Evolutionary conservation across 2,797 vertebrate genomes (phyloP).

Genomic region (Xiphorhynchus erythropygius): DNA sequence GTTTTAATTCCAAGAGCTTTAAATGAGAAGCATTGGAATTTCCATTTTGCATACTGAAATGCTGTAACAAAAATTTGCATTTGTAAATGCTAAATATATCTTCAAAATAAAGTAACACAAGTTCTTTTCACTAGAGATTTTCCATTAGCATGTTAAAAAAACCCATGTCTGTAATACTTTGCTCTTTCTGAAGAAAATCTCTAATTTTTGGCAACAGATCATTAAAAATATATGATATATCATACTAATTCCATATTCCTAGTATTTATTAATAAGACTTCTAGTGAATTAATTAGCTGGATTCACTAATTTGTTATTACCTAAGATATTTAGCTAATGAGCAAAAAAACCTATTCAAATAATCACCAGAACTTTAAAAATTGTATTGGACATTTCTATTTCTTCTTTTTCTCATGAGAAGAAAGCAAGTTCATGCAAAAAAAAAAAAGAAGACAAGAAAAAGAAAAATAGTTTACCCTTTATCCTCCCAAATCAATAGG

Average conservation of each 20-base stretch:
- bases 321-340: background rate
- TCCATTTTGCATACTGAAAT: background rate
- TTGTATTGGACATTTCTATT: background rate
- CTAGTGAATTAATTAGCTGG: background rate
- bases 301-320: background rate
- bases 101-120: background rate
- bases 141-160: background rate
- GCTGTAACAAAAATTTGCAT: background rate
- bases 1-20: background rate
- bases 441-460: background rate
- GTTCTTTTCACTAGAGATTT: background rate
- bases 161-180: fast-evolving
- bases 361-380: background rate
- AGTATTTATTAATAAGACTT: background rate
- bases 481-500: background rate
- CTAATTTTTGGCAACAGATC: background rate
- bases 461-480: background rate
- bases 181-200: background rate
- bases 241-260: background rate
- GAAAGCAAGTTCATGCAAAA: background rate
- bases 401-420: background rate
- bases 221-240: background rate
- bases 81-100: background rate
- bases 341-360: background rate
- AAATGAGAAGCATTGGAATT: background rate